These are phyloP conservation scores for Coregonus suidteri DNA, from an alignment of 2,797 vertebrate species.

Conservation along the genomic window DNA sequence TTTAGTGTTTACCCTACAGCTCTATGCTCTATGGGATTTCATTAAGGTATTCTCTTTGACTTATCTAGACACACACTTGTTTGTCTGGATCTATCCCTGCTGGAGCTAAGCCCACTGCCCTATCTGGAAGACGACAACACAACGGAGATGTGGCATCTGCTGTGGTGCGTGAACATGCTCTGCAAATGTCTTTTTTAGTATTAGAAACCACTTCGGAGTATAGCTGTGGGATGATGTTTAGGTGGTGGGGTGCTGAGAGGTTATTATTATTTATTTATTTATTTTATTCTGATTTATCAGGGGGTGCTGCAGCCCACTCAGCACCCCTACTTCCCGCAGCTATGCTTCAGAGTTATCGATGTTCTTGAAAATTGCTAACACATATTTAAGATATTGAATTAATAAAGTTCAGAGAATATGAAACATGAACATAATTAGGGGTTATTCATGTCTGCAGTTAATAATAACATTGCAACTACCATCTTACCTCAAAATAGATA, in stretches of 20 bases:
- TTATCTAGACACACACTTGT: neutral
- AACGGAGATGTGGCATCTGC: no score
- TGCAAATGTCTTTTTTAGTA: neutral
- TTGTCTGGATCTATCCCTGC: neutral
- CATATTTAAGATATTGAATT: no score
- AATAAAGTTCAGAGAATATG: no score
- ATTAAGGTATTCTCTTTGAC: neutral
- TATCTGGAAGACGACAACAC: neutral
- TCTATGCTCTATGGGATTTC: neutral
- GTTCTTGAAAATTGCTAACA: no score
- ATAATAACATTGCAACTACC: no score
- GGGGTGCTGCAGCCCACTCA: no score
- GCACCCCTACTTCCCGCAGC: no score
- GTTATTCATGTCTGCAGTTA: no score
- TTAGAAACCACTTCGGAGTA: neutral
- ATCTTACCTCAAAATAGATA: neutral
- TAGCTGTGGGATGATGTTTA: no score
- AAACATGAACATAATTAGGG: neutral
- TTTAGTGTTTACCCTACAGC: neutral
- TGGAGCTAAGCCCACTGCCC: neutral
- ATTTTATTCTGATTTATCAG: neutral
- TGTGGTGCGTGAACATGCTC: neutral
- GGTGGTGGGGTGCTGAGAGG: no score
- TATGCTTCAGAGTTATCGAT: no score
- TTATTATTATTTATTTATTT: neutral